Evolutionary conservation across 2,797 vertebrate genomes (phyloP).

Genomic region (Melopsittacus undulatus): DNA sequence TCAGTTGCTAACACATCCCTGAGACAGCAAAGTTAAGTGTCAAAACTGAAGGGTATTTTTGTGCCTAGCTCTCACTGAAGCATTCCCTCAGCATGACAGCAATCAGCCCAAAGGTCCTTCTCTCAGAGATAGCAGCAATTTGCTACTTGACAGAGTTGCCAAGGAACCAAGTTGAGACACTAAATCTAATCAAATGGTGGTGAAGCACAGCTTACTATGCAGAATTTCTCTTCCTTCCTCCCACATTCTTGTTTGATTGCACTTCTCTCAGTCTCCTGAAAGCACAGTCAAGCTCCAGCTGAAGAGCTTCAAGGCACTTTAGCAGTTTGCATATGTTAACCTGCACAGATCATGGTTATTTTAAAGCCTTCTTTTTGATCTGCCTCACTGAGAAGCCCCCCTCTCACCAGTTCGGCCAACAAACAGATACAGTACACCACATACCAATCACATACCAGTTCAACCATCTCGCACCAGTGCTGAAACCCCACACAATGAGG

Average conservation of each 20-base stretch:
- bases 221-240: slow-evolving; percentile 7
- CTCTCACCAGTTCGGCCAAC: background rate
- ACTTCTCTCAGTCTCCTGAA: background rate
- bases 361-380: background rate
- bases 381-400: background rate
- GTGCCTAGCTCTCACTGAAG: background rate
- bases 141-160: background rate
- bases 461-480: background rate
- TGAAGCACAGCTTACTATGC: background rate
- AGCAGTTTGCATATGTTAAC: background rate
- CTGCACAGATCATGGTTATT: background rate
- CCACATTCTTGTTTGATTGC: background rate
- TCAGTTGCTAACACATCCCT: background rate
- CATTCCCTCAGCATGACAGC: background rate
- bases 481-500: background rate
- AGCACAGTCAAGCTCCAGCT: background rate
- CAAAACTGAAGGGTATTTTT: background rate
- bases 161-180: background rate
- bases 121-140: background rate
- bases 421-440: background rate
- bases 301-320: background rate
- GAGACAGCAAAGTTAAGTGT: background rate
- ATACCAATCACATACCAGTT: background rate
- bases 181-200: background rate
- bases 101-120: background rate